These are phyloP conservation scores for Drosophila sordidula DNA, from an alignment of 2,888 invertebrate species.

Conservation along the genomic window DNA sequence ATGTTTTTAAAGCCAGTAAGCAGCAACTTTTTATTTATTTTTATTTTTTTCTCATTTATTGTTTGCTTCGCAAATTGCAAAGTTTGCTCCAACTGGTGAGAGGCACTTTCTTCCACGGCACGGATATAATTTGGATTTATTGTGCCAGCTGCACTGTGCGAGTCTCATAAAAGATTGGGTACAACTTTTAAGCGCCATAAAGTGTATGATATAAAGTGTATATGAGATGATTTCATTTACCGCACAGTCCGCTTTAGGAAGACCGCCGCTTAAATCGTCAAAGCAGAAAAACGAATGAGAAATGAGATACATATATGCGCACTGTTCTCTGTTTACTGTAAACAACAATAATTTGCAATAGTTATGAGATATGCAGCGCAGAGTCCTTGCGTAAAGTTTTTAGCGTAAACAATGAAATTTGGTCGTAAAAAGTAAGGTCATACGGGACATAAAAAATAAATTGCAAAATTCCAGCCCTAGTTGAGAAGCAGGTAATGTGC, in stretches of 20 bases:
- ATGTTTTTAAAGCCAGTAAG: slow-evolving; percentile 38
- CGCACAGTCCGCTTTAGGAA: slow-evolving; percentile 3
- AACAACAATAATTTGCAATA: neutral
- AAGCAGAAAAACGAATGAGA: neutral
- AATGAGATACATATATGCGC: neutral
- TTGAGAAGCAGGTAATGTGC: neutral
- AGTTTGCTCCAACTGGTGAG: slow-evolving; percentile 41
- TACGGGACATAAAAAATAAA: neutral
- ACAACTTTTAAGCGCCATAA: slow-evolving; percentile 54
- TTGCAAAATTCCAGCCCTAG: neutral
- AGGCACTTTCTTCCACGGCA: slow-evolving; percentile 34
- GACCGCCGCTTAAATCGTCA: neutral
- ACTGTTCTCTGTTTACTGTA: neutral
- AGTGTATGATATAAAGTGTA: slow-evolving; percentile 19
- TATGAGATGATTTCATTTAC: slow-evolving; percentile 31
- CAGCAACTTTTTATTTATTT: slow-evolving; percentile 48
- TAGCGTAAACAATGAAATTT: neutral
- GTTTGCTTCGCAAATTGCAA: slow-evolving; percentile 49
- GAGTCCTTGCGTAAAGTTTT: neutral
- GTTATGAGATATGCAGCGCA: neutral
- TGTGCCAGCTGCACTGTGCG: slow-evolving; percentile 45
- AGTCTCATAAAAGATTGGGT: slow-evolving; percentile 43
- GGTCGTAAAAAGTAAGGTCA: neutral
- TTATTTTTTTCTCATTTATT: slow-evolving; percentile 43
- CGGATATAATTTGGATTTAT: slow-evolving; percentile 63